Conservation (phyloP, 2,888 invertebrate species). For the Apamea crenata region DNA sequence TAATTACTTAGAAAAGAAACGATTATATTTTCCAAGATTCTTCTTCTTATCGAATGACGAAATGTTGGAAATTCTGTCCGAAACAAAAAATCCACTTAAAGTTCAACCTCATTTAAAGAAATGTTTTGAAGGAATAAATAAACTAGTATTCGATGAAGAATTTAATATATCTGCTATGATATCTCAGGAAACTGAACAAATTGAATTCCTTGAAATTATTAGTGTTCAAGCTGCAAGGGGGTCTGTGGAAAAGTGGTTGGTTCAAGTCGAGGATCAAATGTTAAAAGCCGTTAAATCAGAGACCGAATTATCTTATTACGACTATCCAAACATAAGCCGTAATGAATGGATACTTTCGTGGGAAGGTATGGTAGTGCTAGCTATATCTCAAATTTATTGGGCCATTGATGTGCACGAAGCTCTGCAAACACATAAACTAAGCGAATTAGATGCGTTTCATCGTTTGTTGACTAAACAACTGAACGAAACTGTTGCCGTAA, state of each 20-base stretch:
- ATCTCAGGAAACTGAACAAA: conserved; percentile 94
- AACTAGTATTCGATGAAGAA: conserved; percentile 92
- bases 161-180: conserved; percentile 94
- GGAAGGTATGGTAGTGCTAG: conserved; percentile 96
- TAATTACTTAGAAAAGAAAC: conserved; percentile 95
- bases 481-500: conserved; percentile 93
- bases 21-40: conserved; percentile 95
- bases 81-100: conserved; percentile 95
- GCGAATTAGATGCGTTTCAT: conserved; percentile 90
- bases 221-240: conserved; percentile 94
- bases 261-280: conserved; percentile 96
- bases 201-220: conserved; percentile 91
- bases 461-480: conserved; percentile 91
- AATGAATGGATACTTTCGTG: conserved; percentile 93
- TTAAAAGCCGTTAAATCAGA: conserved; percentile 93
- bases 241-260: conserved; percentile 96
- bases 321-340: conserved; percentile 90
- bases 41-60: conserved; percentile 98
- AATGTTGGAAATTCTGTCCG: conserved; percentile 96
- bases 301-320: conserved; percentile 92
- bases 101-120: conserved; percentile 97
- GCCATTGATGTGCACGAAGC: conserved; percentile 94
- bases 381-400: conserved; percentile 96
- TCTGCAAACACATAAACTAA: conserved; percentile 90
- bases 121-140: conserved; percentile 96